phyloP scores from a whole-genome alignment of 2,888 invertebrate genomes.

The Drosophila monieri region DNA sequence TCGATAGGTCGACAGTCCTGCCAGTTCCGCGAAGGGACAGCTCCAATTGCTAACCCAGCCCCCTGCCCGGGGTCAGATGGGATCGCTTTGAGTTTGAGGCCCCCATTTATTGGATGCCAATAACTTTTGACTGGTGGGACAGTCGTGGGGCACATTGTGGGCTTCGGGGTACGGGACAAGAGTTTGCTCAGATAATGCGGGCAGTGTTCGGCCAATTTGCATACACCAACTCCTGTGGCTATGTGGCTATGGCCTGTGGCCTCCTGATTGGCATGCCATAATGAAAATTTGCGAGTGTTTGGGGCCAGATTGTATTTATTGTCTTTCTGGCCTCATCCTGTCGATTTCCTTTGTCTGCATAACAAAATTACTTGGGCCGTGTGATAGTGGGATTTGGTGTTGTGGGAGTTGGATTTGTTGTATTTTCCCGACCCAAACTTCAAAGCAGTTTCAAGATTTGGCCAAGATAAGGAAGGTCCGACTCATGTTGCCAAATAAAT shows the following conservation, averaged over 20 bases:
- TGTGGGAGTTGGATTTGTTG: constrained; percentile 6
- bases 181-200: constrained; percentile 15
- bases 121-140: constrained; percentile 49
- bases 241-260: constrained; percentile 22
- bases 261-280: constrained; percentile 47
- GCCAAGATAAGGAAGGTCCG: constrained; percentile 9
- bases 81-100: constrained; percentile 51
- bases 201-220: constrained; percentile 56
- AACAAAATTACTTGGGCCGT: constrained; percentile 17
- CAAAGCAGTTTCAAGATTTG: constrained; percentile 21
- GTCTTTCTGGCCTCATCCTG: constrained; percentile 8
- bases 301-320: constrained; percentile 46
- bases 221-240: constrained; percentile 30
- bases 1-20: constrained; percentile 34
- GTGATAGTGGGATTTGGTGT: background rate
- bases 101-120: constrained; percentile 71
- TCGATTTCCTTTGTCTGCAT: constrained; percentile 32
- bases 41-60: background rate
- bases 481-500: constrained; percentile 14
- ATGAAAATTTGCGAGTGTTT: constrained; percentile 43
- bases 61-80: constrained; percentile 31
- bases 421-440: constrained; percentile 8
- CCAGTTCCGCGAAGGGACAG: constrained; percentile 33
- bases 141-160: constrained; percentile 1
- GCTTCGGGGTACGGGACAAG: background rate